These are phyloP conservation scores for Hirundo rustica DNA, from an alignment of 2,797 vertebrate genomes.

Conservation along the genomic window DNA sequence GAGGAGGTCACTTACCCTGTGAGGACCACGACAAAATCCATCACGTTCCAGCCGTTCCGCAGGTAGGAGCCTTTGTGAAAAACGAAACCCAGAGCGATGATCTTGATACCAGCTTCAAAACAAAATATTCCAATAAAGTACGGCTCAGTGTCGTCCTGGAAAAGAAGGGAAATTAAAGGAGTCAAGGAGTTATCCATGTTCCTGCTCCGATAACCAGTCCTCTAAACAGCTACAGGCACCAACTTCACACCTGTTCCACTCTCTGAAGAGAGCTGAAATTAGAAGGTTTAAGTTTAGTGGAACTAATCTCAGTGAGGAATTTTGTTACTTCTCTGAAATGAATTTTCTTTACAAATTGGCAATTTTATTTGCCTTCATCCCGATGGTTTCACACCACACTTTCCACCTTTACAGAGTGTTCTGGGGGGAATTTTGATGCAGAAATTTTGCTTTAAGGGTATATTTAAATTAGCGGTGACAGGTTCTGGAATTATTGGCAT, in stretches of 20 bases:
- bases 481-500: background rate
- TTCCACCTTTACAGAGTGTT: background rate
- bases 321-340: background rate
- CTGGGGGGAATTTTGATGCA: background rate
- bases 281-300: background rate
- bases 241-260: background rate
- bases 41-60: slow-evolving; percentile 94
- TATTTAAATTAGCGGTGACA: background rate
- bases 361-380: background rate
- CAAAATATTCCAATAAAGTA: slow-evolving; percentile 99
- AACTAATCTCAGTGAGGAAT: background rate
- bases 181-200: background rate
- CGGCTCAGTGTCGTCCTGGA: slow-evolving; percentile 93
- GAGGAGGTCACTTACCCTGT: slow-evolving; percentile 85
- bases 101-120: slow-evolving; percentile 97
- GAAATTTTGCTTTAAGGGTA: background rate
- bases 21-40: slow-evolving; percentile 97
- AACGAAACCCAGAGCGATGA: slow-evolving; percentile 93
- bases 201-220: background rate
- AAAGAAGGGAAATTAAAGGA: background rate
- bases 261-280: background rate
- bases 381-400: background rate
- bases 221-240: background rate
- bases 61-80: slow-evolving; percentile 98
- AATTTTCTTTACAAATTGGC: background rate